Evolutionary conservation across 2,888 invertebrate genomes (phyloP).

Genomic region (Byasa hedistus): DNA sequence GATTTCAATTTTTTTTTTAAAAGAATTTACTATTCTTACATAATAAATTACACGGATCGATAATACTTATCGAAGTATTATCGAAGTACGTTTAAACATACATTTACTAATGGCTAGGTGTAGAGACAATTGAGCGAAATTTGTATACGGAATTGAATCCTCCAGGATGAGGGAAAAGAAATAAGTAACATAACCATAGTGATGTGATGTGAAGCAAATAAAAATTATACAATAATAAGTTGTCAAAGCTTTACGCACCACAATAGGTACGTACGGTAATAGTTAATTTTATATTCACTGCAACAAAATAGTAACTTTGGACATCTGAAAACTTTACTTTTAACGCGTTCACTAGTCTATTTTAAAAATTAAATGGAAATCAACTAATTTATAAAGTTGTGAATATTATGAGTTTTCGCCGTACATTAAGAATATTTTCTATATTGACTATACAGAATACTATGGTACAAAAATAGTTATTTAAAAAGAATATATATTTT

Average conservation of each 20-base stretch:
- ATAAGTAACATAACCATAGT: neutral
- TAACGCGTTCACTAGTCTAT: too few species aligned
- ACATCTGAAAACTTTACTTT: too few species aligned
- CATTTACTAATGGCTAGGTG: conserved; percentile 8
- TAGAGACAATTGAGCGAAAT: conserved; percentile 25
- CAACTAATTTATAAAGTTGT: too few species aligned
- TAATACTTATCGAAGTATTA: too few species aligned
- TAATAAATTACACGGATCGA: neutral
- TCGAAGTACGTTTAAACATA: conserved; percentile 3
- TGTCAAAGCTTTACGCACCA: too few species aligned
- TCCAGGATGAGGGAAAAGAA: neutral
- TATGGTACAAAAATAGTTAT: neutral
- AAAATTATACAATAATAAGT: neutral
- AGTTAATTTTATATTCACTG: too few species aligned
- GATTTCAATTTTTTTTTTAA: neutral
- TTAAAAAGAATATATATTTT: neutral
- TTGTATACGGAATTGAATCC: neutral
- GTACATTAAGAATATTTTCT: neutral
- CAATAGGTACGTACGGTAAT: too few species aligned
- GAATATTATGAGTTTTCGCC: neutral
- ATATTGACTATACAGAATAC: neutral
- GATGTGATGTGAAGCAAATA: neutral
- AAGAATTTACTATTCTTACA: neutral
- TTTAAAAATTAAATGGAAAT: too few species aligned
- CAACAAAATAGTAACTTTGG: too few species aligned